Conservation (phyloP, 2,113 vertebrate genomes). For the Gorsachius goisagi region DNA sequence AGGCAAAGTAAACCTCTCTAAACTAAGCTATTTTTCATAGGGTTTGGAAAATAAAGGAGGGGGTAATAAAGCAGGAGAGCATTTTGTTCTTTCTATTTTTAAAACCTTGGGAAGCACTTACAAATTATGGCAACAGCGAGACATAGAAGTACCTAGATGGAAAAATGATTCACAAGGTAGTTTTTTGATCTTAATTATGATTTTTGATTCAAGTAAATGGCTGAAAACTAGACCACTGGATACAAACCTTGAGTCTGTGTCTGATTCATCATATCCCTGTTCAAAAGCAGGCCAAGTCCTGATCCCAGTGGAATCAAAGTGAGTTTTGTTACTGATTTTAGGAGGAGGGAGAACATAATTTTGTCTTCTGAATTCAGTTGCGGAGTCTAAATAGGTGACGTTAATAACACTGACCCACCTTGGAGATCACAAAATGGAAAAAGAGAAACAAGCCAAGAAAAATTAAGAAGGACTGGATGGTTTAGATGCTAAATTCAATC, state of each 20-base stretch:
- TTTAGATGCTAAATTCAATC: neutral
- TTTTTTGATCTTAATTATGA: neutral
- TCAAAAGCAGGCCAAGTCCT: neutral
- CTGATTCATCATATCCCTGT: neutral
- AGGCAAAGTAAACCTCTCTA: constrained; percentile 1
- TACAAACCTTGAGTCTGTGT: neutral
- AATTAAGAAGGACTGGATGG: neutral
- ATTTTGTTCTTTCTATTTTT: constrained; percentile 64
- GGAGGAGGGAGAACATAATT: neutral
- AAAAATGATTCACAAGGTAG: neutral
- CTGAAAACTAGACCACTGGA: neutral
- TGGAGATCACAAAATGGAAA: neutral
- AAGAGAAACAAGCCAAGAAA: constrained; percentile 16
- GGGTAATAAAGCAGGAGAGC: neutral
- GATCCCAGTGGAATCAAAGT: neutral
- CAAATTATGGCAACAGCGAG: neutral
- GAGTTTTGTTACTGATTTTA: neutral
- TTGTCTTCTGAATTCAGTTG: neutral
- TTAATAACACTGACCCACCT: neutral
- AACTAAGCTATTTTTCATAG: constrained; percentile 30
- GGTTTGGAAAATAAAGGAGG: constrained; percentile 44
- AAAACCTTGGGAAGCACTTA: constrained; percentile 40
- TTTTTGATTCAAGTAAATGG: neutral
- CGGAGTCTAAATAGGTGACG: neutral
- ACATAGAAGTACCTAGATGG: neutral